Evolutionary conservation across 2,888 invertebrate genomes (phyloP), one percentile per base, ranked within the genome.

Genomic region (Agriopis aurantiaria): DNA sequence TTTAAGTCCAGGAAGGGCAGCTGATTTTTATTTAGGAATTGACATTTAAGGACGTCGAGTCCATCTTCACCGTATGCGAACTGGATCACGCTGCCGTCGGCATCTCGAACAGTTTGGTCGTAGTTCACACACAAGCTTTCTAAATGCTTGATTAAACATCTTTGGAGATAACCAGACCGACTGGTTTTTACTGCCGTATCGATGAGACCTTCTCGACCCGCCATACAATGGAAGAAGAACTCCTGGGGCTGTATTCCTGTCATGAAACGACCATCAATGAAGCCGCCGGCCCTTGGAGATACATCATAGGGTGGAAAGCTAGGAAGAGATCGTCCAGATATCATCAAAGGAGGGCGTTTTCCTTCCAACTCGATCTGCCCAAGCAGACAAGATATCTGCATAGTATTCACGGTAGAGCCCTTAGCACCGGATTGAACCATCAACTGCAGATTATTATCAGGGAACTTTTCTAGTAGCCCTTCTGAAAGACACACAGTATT

Each of bases 131-230:
- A 96, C n/a, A 99, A 89, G 7, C 99, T 99, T 94, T 99, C 99
- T 74, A 99, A 94, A 94, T 99, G 99, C 90, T 99, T 99, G 69
- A 99, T 98, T 9, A 99, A 95, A 91, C 99, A 99, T 75, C 99
- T 95, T 91, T 99, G 99, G 67, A 99, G 95, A 89, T 99, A 99
- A 79, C 99, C 99, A 80, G 99, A 99, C 73, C 99, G 96, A 92
- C 99, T 99, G 0, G 99, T 99, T 95, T 99, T 99, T 0, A 99
- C 99, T 75, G 99, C 99, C 5, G 99, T 99, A 96, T 99, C 99
- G 82, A 99, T 98, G 65, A 99, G 96, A 95, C 99, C 98, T 96
- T 99, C 99, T 90, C 99, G 96, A 66, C 99, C 99, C 65, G 99
- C 99, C 99, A 99, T 99, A 85, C 99, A 99, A 95, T 99, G 99